Base-by-base conservation (phyloP, 2,888 invertebrate genomes). In the Tupiocoris notatus region DNA sequence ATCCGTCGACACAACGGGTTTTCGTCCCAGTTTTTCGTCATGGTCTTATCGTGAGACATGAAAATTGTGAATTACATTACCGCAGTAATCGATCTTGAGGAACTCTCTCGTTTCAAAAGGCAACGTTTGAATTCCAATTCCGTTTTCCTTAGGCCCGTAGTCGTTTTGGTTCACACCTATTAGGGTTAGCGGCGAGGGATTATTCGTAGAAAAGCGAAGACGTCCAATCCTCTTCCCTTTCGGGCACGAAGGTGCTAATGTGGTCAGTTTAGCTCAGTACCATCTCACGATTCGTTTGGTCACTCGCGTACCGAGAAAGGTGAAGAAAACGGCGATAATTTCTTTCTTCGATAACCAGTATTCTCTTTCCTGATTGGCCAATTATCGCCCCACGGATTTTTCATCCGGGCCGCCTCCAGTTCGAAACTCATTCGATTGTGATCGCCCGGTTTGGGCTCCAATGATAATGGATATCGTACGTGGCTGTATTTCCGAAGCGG, bases 191-290 rank as follows among this genome's bases (percentile, higher is more conserved):
- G n/a, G n/a, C n/a, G n/a, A n/a, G n/a, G n/a, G n/a, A n/a, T n/a
- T n/a, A n/a, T n/a, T n/a, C n/a, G n/a, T n/a, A n/a, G n/a, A n/a
- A n/a, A n/a, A n/a, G n/a, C n/a, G n/a, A n/a, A n/a, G n/a, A n/a
- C n/a, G n/a, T n/a, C n/a, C n/a, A n/a, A 39, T 39, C 39, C 39
- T 39, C 12, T 39, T 39, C 39, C 39, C 12, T 39, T 3, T 63
- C 62, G 62, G 63, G 73, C 73, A 62, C 73, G 73, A 62, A 73
- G 73, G 73, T 73, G 73, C 62, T 73, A 73, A 73, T 73, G 73
- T 62, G 73, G 73, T 73, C 73, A 73, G 25, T 70, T 59, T 70
- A 58, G 70, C n/a, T n/a, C n/a, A n/a, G 39, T 39, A 7, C 3
- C 6, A 3, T 39, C 39, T 39, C 39, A 39, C 39, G 39, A 39